phyloP scores from a whole-genome alignment of 2,113 vertebrate genomes.

The Hyperopisus bebe region DNA sequence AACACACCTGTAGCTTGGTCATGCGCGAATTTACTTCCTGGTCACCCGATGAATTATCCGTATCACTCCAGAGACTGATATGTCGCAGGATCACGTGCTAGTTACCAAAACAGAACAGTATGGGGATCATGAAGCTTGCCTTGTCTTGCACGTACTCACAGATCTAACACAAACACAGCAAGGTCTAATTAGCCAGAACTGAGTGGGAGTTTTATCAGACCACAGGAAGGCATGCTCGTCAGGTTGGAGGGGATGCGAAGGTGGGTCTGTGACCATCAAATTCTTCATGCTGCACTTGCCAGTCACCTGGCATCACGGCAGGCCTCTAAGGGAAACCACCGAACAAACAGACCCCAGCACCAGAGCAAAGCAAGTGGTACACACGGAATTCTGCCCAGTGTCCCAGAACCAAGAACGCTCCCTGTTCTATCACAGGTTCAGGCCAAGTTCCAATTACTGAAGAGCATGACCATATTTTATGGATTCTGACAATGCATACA shows the following conservation, averaged over 20 bases:
- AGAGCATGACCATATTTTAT: neutral
- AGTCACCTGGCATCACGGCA: neutral
- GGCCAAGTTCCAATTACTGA: neutral
- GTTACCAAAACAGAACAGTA: neutral
- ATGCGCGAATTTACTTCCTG: neutral
- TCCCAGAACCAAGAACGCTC: neutral
- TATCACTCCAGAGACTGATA: neutral
- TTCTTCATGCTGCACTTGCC: neutral
- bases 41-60: neutral
- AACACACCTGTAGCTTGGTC: neutral
- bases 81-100: neutral
- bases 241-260: neutral
- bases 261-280: neutral
- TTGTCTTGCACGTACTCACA: neutral
- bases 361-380: neutral
- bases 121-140: neutral
- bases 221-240: neutral
- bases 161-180: neutral
- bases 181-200: neutral
- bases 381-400: no score
- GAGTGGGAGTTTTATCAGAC: neutral
- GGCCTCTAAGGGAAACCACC: conserved; percentile 2
- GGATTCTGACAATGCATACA: neutral
- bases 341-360: neutral
- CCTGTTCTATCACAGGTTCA: neutral